These are phyloP conservation scores for Clinocottus analis DNA, from an alignment of 2,113 vertebrate species.

Conservation along the genomic window DNA sequence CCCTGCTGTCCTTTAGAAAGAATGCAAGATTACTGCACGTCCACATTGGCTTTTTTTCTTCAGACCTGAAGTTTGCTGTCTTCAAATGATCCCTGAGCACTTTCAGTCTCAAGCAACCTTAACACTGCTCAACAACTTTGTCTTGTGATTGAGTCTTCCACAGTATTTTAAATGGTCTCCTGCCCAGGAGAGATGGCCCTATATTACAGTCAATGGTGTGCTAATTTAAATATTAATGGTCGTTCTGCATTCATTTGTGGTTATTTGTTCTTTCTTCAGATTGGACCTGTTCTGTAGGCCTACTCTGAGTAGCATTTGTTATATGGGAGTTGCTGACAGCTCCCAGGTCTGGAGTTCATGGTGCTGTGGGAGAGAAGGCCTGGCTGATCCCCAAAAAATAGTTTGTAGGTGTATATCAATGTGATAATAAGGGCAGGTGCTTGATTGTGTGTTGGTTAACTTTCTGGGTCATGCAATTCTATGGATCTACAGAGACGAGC, in stretches of 20 bases:
- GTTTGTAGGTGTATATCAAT: background rate
- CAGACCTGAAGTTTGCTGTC: too few species aligned
- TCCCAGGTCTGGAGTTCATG: slow-evolving; percentile 51
- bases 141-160: background rate
- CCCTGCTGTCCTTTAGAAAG: background rate
- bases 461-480: slow-evolving; percentile 35
- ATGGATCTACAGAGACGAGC: slow-evolving; percentile 4
- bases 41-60: too few species aligned
- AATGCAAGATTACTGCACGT: background rate
- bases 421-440: background rate
- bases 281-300: slow-evolving; percentile 6
- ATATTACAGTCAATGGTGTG: slow-evolving; percentile 6
- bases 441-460: slow-evolving; percentile 42
- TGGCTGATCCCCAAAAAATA: slow-evolving; percentile 25
- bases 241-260: background rate
- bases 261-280: slow-evolving; percentile 8
- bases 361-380: slow-evolving; percentile 31
- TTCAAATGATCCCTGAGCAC: background rate
- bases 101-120: background rate
- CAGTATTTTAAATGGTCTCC: background rate
- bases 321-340: slow-evolving; percentile 71
- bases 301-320: slow-evolving; percentile 54
- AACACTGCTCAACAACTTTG: background rate
- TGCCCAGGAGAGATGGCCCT: background rate
- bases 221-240: slow-evolving; percentile 5